Evolutionary conservation across 2,888 invertebrate genomes (phyloP), one percentile per base, ranked within the genome.

Genomic region (Andrena hattorfiana): DNA sequence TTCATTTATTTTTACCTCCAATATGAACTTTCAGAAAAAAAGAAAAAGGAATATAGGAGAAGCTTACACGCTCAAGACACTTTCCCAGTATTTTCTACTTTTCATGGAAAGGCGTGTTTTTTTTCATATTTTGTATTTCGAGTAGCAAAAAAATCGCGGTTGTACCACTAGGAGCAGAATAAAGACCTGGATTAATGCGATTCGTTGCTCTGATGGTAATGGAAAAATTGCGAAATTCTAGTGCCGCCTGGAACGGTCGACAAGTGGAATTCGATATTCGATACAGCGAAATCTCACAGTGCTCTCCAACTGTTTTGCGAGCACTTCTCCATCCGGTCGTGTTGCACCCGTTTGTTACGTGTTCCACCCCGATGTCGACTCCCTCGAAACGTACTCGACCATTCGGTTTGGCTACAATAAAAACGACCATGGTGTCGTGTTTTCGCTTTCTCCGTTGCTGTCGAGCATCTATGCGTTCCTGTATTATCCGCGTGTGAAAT

Each of bases 231-330:
- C 16, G 30, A 77, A 84, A 83, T 86, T 85, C 85, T 71, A 62
- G 67, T 42, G 59, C n/a, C 49, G n/a, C 60, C 68, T 42, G 54
- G 49, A 28, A 71, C 79, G 74, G 80, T 84, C 75, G 79, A 81
- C 73, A 83, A 78, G 76, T 77, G 77, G 81, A 81, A 83, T 84
- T 82, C 66, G 82, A 85, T 79, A 87, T 83, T 78, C 78, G 87
- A 81, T 68, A 68, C 81, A 73, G 49, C 28, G 48, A 54, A 42
- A 59, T 63, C 63, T 54, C 51, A 20, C 51, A 49, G 13, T 54
- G 71, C 82, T 85, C 81, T 75, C 70, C 83, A 85, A 86, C 83
- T 87, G 85, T 84, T 89, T 89, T 83, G 79, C 83, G 76, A 87
- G 77, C 84, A 83, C 86, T 86, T 79, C 32, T 77, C 54, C 69